Conservation (phyloP, 2,113 vertebrate genomes). For the Tragelaphus scriptus region DNA sequence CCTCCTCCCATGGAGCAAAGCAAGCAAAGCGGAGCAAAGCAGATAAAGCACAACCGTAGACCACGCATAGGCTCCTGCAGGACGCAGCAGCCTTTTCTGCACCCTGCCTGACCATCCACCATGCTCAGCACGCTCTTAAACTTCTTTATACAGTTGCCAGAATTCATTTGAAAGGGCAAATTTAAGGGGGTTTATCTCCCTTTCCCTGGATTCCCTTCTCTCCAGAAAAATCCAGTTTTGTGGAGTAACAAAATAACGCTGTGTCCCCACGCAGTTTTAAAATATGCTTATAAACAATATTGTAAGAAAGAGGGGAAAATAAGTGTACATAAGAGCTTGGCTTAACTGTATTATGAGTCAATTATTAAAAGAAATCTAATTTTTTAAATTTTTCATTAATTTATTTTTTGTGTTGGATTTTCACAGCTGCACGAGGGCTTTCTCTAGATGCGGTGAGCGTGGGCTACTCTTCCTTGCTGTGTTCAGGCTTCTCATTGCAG, state of each 20-base stretch:
- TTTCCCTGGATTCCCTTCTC: not conserved
- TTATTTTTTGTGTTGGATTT: not conserved
- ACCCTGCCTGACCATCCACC: not conserved
- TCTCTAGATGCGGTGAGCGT: not conserved
- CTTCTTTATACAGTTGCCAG: not conserved
- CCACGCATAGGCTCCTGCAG: rapidly evolving
- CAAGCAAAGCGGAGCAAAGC: not conserved
- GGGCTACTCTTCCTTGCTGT: not conserved
- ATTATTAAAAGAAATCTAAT: constrained; percentile 37
- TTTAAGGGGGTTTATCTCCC: not conserved
- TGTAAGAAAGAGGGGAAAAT: not conserved
- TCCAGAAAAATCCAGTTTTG: not conserved
- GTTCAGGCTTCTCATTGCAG: not conserved
- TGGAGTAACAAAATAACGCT: constrained; percentile 8
- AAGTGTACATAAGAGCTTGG: not conserved
- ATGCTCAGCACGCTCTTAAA: not conserved
- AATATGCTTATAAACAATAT: constrained; percentile 17
- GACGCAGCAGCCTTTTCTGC: not conserved
- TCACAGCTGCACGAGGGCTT: not conserved
- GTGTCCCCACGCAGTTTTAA: not conserved
- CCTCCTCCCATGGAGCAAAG: not conserved
- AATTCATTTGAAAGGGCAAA: not conserved
- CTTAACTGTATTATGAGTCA: not conserved
- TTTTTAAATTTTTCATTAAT: not conserved
- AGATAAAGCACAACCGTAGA: not conserved